A percentile compares a stretch with the other conserved stretches of the same genome.
These are phyloP conservation scores for Acanthornis magna DNA, from an alignment of 2,797 vertebrate genomes.

Conservation along the genomic window DNA sequence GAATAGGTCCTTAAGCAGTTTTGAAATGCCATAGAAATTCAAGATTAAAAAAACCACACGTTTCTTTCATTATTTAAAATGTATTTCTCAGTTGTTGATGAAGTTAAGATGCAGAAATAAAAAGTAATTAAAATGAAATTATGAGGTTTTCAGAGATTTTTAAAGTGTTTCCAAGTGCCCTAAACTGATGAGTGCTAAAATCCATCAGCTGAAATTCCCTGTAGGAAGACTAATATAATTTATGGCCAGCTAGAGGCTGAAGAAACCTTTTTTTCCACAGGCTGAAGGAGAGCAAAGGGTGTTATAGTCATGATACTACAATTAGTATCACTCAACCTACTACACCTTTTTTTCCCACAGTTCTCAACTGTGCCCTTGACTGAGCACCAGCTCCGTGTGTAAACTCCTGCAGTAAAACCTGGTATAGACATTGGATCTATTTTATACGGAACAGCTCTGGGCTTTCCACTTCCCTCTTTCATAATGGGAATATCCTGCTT, in stretches of 20 bases:
- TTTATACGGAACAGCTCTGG: not conserved
- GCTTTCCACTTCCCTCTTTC: not conserved
- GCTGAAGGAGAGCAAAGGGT: not conserved
- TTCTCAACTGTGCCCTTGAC: not conserved
- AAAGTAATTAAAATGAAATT: not conserved
- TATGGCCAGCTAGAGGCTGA: not conserved
- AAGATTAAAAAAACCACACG: not conserved
- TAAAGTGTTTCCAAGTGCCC: not conserved
- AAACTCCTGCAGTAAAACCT: not conserved
- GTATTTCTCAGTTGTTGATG: not conserved
- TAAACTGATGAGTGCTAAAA: not conserved
- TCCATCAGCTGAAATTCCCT: not conserved
- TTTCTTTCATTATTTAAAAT: not conserved
- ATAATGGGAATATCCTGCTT: not conserved
- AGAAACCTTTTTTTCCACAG: not conserved
- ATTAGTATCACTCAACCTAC: not conserved
- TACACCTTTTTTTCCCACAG: not conserved
- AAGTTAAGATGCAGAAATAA: not conserved
- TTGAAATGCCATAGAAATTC: not conserved
- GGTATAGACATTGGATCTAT: not conserved
- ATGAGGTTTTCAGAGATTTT: not conserved
- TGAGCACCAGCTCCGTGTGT: not conserved
- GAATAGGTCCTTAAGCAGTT: slow-evolving; percentile 8
- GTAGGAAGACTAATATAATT: not conserved
- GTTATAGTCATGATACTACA: not conserved